Percentiles rank a stretch among this genome's conserved stretches.
phyloP scores from a whole-genome alignment of 1,140 invertebrate genomes.

The Tetraneura akinire region DNA sequence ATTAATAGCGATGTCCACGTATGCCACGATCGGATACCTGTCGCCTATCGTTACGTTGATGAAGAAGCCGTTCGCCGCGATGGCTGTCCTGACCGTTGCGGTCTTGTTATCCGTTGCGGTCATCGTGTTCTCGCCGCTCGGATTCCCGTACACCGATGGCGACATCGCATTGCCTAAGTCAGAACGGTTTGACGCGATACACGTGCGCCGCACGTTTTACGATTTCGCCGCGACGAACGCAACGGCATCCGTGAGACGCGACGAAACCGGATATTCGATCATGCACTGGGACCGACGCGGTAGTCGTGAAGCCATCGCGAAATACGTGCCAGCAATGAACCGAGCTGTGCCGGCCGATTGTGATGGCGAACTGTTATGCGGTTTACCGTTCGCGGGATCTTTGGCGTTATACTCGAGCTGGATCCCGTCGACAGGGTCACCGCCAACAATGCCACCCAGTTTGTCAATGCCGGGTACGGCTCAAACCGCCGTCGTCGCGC shows the following conservation, averaged over 20 bases:
- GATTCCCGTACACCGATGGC: conserved; percentile 24
- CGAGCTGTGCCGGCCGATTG: not conserved
- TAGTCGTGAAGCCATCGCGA: not conserved
- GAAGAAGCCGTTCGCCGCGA: not conserved
- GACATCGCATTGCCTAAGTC: not conserved
- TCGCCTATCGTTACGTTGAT: not conserved
- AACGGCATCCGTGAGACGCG: not conserved
- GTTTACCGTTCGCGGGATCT: not conserved
- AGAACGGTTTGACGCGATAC: conserved; percentile 10
- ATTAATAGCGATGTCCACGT: conserved; percentile 10
- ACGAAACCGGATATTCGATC: not conserved
- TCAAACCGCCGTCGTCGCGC: not conserved
- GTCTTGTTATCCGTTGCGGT: not conserved
- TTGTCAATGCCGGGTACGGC: not conserved
- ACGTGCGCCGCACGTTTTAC: not conserved
- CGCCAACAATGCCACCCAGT: too few relatives aligned
- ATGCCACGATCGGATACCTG: conserved; percentile 14
- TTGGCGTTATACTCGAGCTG: not conserved
- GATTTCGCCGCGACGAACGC: not conserved
- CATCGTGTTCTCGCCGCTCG: not conserved
- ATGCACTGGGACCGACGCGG: conserved; percentile 22
- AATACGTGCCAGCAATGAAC: not conserved
- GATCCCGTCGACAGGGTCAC: not conserved
- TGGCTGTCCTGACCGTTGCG: not conserved
- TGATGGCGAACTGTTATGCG: conserved; percentile 7